phyloP scores from a whole-genome alignment of 2,888 invertebrate genomes.

The Halictus ligatus region DNA sequence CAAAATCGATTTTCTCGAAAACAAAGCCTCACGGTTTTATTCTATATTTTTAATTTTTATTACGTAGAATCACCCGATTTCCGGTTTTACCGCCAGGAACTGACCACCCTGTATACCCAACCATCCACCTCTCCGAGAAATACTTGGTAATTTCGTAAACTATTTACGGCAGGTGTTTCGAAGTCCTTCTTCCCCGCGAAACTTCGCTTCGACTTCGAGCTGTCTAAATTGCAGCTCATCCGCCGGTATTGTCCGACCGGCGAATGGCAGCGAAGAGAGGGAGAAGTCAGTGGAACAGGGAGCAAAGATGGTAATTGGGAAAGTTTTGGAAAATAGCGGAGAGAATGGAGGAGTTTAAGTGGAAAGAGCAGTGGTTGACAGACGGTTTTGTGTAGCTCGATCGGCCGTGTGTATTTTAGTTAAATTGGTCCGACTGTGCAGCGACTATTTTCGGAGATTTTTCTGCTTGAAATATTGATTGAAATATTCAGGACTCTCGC shows the following conservation, averaged over 20 bases:
- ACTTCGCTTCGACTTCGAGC: background rate
- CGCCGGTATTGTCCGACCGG: background rate
- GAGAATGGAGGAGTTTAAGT: background rate
- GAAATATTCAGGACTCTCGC: too few relatives aligned
- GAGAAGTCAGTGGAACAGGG: background rate
- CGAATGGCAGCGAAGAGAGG: background rate
- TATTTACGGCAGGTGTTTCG: constrained; percentile 30
- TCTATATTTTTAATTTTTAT: too few relatives aligned
- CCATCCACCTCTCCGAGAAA: background rate
- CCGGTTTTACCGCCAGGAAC: too few relatives aligned
- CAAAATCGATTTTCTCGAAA: background rate
- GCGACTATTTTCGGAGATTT: background rate
- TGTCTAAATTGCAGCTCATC: background rate
- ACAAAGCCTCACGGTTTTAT: background rate
- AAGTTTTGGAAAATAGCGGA: background rate
- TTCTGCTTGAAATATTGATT: background rate
- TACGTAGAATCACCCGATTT: too few relatives aligned
- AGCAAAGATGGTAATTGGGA: background rate
- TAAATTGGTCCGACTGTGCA: background rate
- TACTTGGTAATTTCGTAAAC: constrained; percentile 34
- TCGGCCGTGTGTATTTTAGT: background rate
- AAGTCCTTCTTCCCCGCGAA: background rate
- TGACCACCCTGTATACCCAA: background rate
- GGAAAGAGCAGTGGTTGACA: background rate
- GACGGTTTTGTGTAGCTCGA: background rate